phyloP scores from a whole-genome alignment of 2,888 invertebrate genomes.

The Chrysomela aeneicollis region DNA sequence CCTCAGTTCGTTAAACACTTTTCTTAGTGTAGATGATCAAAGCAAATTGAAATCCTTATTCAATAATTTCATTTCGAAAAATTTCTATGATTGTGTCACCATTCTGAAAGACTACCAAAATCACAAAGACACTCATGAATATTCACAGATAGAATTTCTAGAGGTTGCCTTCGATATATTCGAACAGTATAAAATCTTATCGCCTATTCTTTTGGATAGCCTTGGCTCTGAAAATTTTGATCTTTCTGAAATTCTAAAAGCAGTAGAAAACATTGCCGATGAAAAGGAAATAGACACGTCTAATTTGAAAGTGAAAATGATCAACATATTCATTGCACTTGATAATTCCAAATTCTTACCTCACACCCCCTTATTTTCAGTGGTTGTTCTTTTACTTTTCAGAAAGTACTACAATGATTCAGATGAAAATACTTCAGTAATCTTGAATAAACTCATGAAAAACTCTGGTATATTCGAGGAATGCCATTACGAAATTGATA shows the following conservation, averaged over 20 bases:
- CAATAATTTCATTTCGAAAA: constrained; percentile 45
- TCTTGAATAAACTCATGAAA: constrained; percentile 66
- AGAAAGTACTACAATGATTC: constrained; percentile 62
- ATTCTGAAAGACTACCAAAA: constrained; percentile 55
- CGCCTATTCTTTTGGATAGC: constrained; percentile 64
- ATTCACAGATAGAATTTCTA: constrained; percentile 43
- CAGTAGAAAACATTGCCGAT: constrained; percentile 23
- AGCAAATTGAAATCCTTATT: constrained; percentile 41
- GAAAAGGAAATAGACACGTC: constrained; percentile 34
- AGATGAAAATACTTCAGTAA: constrained; percentile 45
- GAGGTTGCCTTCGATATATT: constrained; percentile 66
- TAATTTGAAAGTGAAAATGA: constrained; percentile 58
- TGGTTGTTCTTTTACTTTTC: constrained; percentile 48
- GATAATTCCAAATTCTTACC: constrained; percentile 56
- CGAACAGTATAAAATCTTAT: constrained; percentile 64
- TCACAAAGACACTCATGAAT: constrained; percentile 35
- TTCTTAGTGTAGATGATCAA: constrained; percentile 37
- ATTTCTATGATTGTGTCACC: constrained; percentile 57
- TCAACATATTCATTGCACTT: constrained; percentile 58
- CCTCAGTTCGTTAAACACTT: constrained; percentile 33
- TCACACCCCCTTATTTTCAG: constrained; percentile 47
- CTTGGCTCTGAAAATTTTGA: constrained; percentile 38
- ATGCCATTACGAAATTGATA: constrained; percentile 70
- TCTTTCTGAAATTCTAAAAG: constrained; percentile 40
- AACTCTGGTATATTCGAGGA: constrained; percentile 72